These are phyloP conservation scores for Eilema caniola DNA, from an alignment of 2,888 invertebrate genomes.

Conservation along the genomic window DNA sequence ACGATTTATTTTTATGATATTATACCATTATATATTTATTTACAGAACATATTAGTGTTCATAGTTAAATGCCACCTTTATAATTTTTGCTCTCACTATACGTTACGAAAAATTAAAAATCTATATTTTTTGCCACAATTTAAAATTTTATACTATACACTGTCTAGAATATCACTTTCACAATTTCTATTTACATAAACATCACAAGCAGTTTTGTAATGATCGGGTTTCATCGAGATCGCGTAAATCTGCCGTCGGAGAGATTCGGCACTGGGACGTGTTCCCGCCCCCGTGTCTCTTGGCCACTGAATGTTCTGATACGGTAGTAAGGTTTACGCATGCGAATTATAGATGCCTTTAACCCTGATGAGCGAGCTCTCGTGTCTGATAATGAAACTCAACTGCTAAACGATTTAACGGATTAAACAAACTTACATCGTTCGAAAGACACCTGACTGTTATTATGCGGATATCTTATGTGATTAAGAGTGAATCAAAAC, in stretches of 20 bases:
- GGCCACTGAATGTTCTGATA: slow-evolving; percentile 74
- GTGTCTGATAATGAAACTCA: slow-evolving; percentile 75
- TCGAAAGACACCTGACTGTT: slow-evolving; percentile 31
- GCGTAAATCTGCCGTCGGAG: slow-evolving; percentile 44
- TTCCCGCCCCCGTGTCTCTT: slow-evolving; percentile 60
- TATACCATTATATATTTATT: not conserved
- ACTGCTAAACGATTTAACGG: slow-evolving; percentile 69
- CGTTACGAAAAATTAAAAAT: slow-evolving; percentile 18
- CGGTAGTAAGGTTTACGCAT: slow-evolving; percentile 76
- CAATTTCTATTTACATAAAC: slow-evolving; percentile 24
- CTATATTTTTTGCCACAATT: slow-evolving; percentile 17
- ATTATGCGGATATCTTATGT: slow-evolving; percentile 16
- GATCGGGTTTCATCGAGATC: slow-evolving; percentile 53
- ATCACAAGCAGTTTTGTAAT: slow-evolving; percentile 33
- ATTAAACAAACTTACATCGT: slow-evolving; percentile 52
- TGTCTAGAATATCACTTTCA: slow-evolving; percentile 35
- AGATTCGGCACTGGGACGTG: slow-evolving; percentile 59
- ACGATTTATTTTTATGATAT: not conserved
- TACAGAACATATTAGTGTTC: not conserved
- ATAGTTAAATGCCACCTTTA: slow-evolving; percentile 14
- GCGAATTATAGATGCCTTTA: slow-evolving; percentile 72
- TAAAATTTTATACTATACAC: slow-evolving; percentile 27
- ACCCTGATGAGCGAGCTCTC: slow-evolving; percentile 72
- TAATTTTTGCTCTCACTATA: slow-evolving; percentile 12
- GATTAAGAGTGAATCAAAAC: not conserved